These are phyloP conservation scores for Pantherophis guttatus DNA, from an alignment of 2,113 vertebrate genomes.

Conservation along the genomic window DNA sequence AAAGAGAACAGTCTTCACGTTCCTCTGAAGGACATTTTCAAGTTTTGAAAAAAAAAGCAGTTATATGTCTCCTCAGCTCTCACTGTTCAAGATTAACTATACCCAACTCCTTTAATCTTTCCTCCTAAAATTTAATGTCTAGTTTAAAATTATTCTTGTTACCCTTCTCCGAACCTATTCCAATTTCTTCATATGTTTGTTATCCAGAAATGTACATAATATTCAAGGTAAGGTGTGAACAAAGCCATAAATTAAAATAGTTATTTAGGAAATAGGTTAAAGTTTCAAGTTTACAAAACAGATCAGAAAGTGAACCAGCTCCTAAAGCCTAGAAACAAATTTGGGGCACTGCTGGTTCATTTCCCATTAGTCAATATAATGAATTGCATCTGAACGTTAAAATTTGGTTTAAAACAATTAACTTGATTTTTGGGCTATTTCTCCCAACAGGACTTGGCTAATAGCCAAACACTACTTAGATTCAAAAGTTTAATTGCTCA, in stretches of 20 bases:
- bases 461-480: neutral
- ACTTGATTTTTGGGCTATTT: neutral
- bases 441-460: neutral
- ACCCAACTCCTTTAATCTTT: neutral
- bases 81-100: neutral
- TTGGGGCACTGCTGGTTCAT: neutral
- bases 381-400: neutral
- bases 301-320: neutral
- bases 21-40: neutral
- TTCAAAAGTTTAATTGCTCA: conserved; percentile 11
- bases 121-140: neutral
- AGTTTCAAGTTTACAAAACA: neutral
- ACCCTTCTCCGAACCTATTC: neutral
- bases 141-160: neutral
- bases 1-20: neutral
- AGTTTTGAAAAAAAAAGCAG: neutral
- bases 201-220: neutral
- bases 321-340: neutral
- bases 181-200: neutral
- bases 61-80: neutral
- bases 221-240: neutral
- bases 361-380: neutral
- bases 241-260: neutral
- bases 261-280: neutral
- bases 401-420: neutral